phyloP scores from a whole-genome alignment of 2,113 vertebrate species.

The Albula goreensis region DNA sequence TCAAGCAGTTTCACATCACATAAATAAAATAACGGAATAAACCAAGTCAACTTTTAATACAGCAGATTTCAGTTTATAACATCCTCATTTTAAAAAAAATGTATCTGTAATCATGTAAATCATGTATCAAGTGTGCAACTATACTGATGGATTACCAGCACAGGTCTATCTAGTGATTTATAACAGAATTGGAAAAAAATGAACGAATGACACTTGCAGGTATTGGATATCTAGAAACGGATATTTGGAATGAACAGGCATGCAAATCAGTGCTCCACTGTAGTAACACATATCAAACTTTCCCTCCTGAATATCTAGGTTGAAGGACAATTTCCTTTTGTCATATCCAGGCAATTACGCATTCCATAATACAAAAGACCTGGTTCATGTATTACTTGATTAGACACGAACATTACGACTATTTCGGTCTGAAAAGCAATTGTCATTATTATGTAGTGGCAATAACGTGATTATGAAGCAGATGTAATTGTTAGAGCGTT shows the following conservation, averaged over 20 bases:
- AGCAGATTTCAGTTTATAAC: no score
- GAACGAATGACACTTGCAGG: background rate
- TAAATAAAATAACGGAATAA: no score
- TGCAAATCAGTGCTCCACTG: background rate
- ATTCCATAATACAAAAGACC: no score
- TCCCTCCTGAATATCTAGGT: background rate
- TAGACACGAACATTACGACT: no score
- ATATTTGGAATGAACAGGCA: background rate
- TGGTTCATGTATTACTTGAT: no score
- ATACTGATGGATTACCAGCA: background rate
- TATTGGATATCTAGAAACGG: background rate
- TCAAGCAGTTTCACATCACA: no score
- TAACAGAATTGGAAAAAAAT: background rate
- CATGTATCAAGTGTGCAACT: no score
- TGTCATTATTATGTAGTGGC: no score
- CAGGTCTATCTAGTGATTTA: background rate
- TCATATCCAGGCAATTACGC: background rate
- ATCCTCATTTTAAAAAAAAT: no score
- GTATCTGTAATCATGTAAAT: no score
- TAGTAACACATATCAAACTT: background rate
- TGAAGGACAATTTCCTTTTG: background rate
- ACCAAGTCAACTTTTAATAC: no score
- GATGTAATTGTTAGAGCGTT: constrained; percentile 39
- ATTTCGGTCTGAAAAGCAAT: no score
- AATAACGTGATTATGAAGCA: background rate